A percentile compares a stretch with the other conserved stretches of the same genome.
Evolutionary conservation across 2,113 vertebrate species (phyloP).

Genomic region (Grantiella picta): DNA sequence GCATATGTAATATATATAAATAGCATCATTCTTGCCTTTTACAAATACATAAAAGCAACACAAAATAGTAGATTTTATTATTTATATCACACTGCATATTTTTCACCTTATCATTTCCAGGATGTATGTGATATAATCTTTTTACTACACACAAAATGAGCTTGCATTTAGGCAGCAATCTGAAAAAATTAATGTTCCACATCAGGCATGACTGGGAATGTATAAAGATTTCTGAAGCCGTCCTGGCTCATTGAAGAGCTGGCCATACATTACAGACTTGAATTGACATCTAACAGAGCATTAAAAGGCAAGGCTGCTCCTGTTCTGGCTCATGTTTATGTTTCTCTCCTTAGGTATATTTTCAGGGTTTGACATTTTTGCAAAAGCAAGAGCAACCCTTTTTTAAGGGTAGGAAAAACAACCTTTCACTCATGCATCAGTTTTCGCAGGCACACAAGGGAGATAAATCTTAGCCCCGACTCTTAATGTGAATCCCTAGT

Average conservation of each 20-base stretch:
- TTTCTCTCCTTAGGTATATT: background rate
- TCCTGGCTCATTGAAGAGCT: background rate
- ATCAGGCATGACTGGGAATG: fast-evolving
- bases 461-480: background rate
- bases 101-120: background rate
- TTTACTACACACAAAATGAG: background rate
- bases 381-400: background rate
- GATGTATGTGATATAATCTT: background rate
- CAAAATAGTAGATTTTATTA: background rate
- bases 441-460: background rate
- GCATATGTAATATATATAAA: background rate
- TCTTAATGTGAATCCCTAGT: background rate
- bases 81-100: background rate
- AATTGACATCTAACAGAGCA: background rate
- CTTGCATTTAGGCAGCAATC: background rate
- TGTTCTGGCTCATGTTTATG: background rate
- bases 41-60: background rate
- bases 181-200: background rate
- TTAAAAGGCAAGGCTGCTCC: background rate
- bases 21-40: background rate
- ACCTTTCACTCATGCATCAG: background rate
- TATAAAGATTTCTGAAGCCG: background rate
- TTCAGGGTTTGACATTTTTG: background rate
- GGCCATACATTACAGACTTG: background rate
- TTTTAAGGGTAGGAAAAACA: background rate